A percentile compares a stretch with the other conserved stretches of the same genome.
Evolutionary conservation across 2,113 vertebrate genomes (phyloP).

Genomic region (Pionites leucogaster): DNA sequence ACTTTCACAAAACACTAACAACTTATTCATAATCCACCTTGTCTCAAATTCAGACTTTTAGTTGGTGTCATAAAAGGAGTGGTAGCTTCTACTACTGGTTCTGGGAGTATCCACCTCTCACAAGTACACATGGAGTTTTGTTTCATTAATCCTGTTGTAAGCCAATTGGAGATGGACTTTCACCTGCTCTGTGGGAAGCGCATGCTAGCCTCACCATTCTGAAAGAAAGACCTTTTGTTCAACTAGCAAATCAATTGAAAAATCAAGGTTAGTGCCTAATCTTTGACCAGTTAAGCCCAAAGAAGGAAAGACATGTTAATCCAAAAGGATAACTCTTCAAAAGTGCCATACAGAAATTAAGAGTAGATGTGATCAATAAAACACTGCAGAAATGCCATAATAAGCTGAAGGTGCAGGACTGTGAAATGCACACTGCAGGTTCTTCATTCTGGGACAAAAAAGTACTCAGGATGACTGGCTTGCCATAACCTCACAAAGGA

Average conservation of each 20-base stretch:
- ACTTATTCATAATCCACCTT: neutral
- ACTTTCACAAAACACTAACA: neutral
- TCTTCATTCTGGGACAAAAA: neutral
- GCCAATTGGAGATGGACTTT: neutral
- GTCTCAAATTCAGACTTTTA: neutral
- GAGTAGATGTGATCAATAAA: neutral
- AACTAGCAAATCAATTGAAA: neutral
- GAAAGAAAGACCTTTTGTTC: neutral
- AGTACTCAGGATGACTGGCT: neutral
- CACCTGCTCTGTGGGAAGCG: neutral
- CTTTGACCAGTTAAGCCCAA: neutral
- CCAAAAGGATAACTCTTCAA: neutral
- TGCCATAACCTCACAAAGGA: neutral
- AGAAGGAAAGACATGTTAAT: neutral
- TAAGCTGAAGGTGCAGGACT: neutral
- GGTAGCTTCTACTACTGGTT: neutral
- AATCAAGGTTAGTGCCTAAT: neutral
- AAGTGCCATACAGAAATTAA: neutral
- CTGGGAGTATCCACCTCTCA: neutral
- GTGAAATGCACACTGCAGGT: neutral
- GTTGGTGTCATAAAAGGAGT: neutral
- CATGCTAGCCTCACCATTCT: neutral
- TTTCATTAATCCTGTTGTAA: neutral
- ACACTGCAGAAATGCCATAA: neutral
- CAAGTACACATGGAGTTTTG: neutral